phyloP scores from a whole-genome alignment of 2,797 vertebrate species.

The Platalea minor region DNA sequence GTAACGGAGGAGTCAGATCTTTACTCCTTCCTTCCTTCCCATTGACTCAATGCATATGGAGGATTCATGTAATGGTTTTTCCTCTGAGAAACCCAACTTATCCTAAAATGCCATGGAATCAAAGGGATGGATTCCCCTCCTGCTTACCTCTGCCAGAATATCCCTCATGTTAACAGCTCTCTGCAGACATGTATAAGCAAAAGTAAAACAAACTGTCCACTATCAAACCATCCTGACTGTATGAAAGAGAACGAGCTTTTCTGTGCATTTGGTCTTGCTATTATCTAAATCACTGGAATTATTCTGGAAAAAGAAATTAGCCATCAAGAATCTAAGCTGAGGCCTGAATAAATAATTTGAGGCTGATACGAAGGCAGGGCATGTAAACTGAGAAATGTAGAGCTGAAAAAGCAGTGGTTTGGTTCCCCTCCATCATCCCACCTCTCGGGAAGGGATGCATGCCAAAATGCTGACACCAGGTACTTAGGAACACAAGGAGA shows the following conservation, averaged over 20 bases:
- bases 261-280: neutral
- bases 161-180: neutral
- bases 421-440: neutral
- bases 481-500: neutral
- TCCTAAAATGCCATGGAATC: neutral
- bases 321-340: neutral
- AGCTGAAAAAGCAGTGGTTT: neutral
- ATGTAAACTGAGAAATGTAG: neutral
- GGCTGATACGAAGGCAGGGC: neutral
- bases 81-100: neutral
- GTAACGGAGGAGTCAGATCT: neutral
- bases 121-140: neutral
- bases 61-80: neutral
- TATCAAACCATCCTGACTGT: neutral
- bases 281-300: neutral
- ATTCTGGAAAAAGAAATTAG: neutral
- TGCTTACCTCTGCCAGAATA: neutral
- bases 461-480: neutral
- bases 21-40: neutral
- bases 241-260: neutral
- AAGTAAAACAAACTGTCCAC: neutral
- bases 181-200: neutral
- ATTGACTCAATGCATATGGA: neutral
- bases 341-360: slow-evolving; percentile 24
- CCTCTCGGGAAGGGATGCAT: neutral